These are phyloP conservation scores for Aspidapion aeneum DNA, from an alignment of 2,888 invertebrate genomes.

Conservation along the genomic window DNA sequence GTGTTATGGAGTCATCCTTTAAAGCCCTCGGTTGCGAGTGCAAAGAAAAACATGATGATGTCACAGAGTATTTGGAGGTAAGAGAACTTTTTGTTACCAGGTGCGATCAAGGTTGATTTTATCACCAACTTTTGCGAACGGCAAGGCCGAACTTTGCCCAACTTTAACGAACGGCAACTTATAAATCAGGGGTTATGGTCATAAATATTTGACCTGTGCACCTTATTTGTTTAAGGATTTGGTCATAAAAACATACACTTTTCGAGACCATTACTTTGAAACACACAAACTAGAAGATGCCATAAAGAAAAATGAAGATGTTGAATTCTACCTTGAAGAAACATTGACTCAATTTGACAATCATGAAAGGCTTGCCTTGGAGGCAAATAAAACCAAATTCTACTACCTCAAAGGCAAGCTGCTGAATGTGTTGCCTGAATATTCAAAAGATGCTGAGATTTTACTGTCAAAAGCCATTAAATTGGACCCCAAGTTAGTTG, in stretches of 20 bases:
- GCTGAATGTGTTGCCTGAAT: conserved; percentile 67
- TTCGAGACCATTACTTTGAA: conserved; percentile 77
- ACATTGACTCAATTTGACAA: conserved; percentile 61
- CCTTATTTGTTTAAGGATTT: conserved; percentile 55
- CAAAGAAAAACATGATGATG: conserved; percentile 28
- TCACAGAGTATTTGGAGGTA: conserved; percentile 37
- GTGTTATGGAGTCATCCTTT: background rate
- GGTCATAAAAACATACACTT: conserved; percentile 63
- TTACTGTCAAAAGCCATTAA: conserved; percentile 80
- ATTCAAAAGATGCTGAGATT: conserved; percentile 68
- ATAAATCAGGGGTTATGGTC: too few species aligned
- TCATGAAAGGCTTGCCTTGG: conserved; percentile 55
- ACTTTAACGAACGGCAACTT: too few species aligned
- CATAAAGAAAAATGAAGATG: conserved; percentile 58
- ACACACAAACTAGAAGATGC: conserved; percentile 67
- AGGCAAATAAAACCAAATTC: conserved; percentile 45
- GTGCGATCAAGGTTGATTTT: too few species aligned
- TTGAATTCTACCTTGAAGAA: conserved; percentile 60
- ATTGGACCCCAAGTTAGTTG: conserved; percentile 72
- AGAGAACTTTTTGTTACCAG: conserved; percentile 23
- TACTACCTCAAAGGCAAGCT: conserved; percentile 71
- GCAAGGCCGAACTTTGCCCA: too few species aligned
- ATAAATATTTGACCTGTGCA: too few species aligned
- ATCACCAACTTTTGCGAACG: too few species aligned
- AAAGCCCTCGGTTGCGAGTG: conserved; percentile 19